phyloP scores from a whole-genome alignment of 2,888 invertebrate species.

The Cheilosia vulpina region DNA sequence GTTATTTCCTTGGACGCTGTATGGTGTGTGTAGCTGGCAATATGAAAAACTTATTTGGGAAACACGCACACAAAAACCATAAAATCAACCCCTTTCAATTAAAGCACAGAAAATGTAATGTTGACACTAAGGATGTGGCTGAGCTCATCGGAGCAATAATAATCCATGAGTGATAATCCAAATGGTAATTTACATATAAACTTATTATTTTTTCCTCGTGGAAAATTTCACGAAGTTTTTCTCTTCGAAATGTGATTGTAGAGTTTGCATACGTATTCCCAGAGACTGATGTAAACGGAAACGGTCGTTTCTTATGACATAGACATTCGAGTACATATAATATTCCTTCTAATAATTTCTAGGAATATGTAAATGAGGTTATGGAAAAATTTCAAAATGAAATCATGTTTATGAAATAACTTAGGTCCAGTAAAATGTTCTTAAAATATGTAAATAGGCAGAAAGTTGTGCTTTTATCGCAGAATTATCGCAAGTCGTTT shows the following conservation, averaged over 20 bases:
- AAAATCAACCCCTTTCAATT: slow-evolving; percentile 42
- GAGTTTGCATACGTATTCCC: slow-evolving; percentile 38
- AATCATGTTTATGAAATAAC: slow-evolving; percentile 37
- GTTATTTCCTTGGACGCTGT: background rate
- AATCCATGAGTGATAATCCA: slow-evolving; percentile 65
- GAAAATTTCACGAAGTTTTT: slow-evolving; percentile 30
- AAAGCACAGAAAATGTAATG: slow-evolving; percentile 31
- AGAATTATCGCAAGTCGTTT: slow-evolving; percentile 15
- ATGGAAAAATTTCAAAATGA: slow-evolving; percentile 49
- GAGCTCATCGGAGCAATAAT: slow-evolving; percentile 64
- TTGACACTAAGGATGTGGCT: slow-evolving; percentile 46
- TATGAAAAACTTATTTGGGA: slow-evolving; percentile 54
- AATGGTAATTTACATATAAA: slow-evolving; percentile 62
- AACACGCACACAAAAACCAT: slow-evolving; percentile 24
- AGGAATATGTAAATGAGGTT: slow-evolving; percentile 45
- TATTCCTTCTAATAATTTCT: slow-evolving; percentile 4
- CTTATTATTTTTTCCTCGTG: slow-evolving; percentile 29
- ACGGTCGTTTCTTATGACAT: slow-evolving; percentile 8
- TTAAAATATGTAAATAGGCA: slow-evolving; percentile 33
- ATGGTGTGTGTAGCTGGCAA: slow-evolving; percentile 34
- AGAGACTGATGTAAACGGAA: slow-evolving; percentile 5
- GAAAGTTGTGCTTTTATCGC: slow-evolving; percentile 11
- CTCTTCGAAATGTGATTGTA: slow-evolving; percentile 40
- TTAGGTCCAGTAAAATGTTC: slow-evolving; percentile 17
- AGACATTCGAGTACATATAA: background rate